Conservation (phyloP, 1,140 invertebrate species). For the Zaprionus vittiger region DNA sequence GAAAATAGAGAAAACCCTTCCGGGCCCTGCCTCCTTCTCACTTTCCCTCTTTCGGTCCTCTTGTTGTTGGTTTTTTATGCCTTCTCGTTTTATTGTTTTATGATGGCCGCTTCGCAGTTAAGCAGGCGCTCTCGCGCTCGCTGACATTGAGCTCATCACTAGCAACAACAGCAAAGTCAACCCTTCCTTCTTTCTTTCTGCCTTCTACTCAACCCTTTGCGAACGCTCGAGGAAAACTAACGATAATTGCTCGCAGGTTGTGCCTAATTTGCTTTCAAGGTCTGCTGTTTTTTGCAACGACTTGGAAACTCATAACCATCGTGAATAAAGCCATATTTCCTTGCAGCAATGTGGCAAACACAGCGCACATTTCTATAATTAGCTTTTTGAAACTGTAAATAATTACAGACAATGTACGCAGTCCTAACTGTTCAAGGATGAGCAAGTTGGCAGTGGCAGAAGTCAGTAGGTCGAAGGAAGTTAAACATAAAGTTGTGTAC, state of each 20-base stretch:
- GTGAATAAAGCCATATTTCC: conserved; percentile 51
- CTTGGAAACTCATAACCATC: conserved; percentile 66
- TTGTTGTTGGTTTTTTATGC: conserved; percentile 53
- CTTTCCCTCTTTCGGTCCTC: conserved; percentile 36
- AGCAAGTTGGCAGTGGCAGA: not conserved
- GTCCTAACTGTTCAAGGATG: not conserved
- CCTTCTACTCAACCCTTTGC: conserved; percentile 63
- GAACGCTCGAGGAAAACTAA: conserved; percentile 58
- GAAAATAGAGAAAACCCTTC: conserved; percentile 29
- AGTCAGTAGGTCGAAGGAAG: not conserved
- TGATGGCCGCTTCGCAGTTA: conserved; percentile 44
- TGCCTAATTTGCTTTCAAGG: conserved; percentile 78
- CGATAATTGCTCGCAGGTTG: conserved; percentile 79
- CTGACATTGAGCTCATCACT: conserved; percentile 61
- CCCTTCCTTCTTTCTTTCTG: conserved; percentile 17
- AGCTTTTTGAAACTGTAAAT: conserved; percentile 67
- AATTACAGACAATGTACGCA: conserved; percentile 56
- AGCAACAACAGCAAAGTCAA: conserved; percentile 30
- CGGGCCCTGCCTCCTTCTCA: conserved; percentile 27
- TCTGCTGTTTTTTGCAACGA: conserved; percentile 63
- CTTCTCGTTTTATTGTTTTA: conserved; percentile 64
- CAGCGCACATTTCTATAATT: conserved; percentile 56
- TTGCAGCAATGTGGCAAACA: conserved; percentile 58
- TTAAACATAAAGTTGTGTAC: not conserved
- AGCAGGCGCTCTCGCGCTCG: conserved; percentile 10